These are phyloP conservation scores for Capromys pilorides DNA, from an alignment of 2,797 vertebrate genomes.

Conservation along the genomic window DNA sequence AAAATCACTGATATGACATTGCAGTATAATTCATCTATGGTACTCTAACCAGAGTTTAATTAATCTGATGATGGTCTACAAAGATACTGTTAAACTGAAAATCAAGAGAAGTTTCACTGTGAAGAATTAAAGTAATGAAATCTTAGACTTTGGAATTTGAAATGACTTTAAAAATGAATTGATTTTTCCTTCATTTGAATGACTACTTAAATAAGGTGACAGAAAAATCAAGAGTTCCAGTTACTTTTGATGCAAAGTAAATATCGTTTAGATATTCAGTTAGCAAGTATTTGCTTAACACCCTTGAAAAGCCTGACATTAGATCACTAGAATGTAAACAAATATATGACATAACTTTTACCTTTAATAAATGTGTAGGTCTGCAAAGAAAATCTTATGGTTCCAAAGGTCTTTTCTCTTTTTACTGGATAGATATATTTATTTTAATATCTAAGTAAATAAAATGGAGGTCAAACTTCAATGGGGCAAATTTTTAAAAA, in stretches of 20 bases:
- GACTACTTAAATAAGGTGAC: background rate
- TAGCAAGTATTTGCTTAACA: background rate
- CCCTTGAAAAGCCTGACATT: background rate
- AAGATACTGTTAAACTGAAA: background rate
- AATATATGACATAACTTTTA: background rate
- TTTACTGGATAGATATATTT: background rate
- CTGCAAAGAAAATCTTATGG: background rate
- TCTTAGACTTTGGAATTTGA: background rate
- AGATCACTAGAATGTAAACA: background rate
- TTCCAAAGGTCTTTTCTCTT: background rate
- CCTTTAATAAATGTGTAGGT: background rate
- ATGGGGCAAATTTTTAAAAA: background rate
- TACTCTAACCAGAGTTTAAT: background rate
- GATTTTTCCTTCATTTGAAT: slow-evolving; percentile 1
- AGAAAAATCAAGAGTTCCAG: background rate
- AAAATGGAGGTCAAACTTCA: background rate
- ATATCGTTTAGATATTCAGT: background rate
- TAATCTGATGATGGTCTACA: background rate
- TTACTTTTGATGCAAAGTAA: background rate
- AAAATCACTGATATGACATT: background rate
- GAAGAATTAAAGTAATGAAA: background rate
- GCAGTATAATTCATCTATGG: too few species aligned
- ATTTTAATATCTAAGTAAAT: background rate
- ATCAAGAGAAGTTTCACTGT: background rate
- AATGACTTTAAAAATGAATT: slow-evolving; percentile 9